A percentile compares a stretch with the other conserved stretches of the same genome.
Evolutionary conservation across 1,140 invertebrate genomes (phyloP).

Genomic region (Aphis gossypii): DNA sequence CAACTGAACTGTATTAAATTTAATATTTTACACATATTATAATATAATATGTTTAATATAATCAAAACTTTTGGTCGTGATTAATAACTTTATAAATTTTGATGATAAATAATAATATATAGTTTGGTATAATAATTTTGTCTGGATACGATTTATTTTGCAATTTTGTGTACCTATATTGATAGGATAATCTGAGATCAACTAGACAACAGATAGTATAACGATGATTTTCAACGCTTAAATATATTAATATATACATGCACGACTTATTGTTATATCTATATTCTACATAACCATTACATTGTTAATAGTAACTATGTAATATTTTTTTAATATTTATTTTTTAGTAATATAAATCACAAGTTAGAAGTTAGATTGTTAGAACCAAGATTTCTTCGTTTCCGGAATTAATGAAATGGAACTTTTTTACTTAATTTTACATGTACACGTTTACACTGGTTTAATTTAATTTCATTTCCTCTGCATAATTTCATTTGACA

Average conservation of each 20-base stretch:
- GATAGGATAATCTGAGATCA: background rate
- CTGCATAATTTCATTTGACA: no score
- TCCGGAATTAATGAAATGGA: no score
- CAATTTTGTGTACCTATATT: background rate
- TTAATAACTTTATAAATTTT: constrained; percentile 18
- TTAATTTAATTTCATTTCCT: no score
- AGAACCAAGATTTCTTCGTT: no score
- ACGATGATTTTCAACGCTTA: background rate
- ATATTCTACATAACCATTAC: background rate
- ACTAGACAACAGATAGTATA: background rate
- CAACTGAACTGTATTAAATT: background rate
- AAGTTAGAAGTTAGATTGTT: no score
- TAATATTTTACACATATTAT: background rate
- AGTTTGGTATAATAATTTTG: background rate
- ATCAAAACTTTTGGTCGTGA: background rate
- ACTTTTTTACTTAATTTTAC: no score
- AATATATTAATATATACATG: background rate
- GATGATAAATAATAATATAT: background rate
- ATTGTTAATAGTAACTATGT: background rate
- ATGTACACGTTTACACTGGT: no score
- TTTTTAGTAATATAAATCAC: no score
- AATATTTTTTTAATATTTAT: background rate
- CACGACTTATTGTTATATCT: background rate
- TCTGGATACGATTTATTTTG: background rate
- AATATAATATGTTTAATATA: background rate